Evolutionary conservation across 1,140 invertebrate genomes (phyloP), one percentile per base, ranked within the genome.

Genomic region (Lordiphosa stackelbergi): DNA sequence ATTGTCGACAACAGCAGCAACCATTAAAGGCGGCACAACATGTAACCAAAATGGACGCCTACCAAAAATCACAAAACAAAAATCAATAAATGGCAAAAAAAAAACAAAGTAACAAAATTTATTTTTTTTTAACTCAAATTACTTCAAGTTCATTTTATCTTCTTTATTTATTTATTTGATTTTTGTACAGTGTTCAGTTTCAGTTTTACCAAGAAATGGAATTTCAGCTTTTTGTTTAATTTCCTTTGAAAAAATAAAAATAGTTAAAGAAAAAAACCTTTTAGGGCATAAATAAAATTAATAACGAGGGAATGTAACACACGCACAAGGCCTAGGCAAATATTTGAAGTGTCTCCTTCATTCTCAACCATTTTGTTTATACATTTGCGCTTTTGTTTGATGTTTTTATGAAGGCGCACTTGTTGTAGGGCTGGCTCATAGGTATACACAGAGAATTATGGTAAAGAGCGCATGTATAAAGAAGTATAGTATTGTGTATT

Each of bases 331-430:
- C 56, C 60, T 53, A 47, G 57, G 48, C 66, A 70, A 70, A 70
- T 70, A 70, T 70, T 66, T 70, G 63, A 66, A 48, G 22, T 11
- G 22, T 45, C 42, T 45, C 42, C 42, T 45, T 28, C 42, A 45
- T 45, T 11, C 24, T 22, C 43, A 13, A 28, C 22, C 28, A 28
- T 42, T 48, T 53, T 53, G 57, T 57, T 71, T 54, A 79, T 60
- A 51, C 74, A 66, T 79, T 79, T 65, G 59, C 62, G 75, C 75
- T 74, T 81, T 81, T 79, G 75, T 81, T 79, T 79, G 75, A 81
- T 66, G 63, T 58, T 28, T 56, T 58, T 61, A 60, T 60, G 60
- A 5, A 36, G 61, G 62, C 22, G 62, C 75, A 79, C 77, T 79
- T 74, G 73, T 77, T 56, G 53, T 49, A 45, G 42, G 42, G 42